Evolutionary conservation across 2,113 vertebrate genomes (phyloP).

Genomic region (Hippolais icterina): DNA sequence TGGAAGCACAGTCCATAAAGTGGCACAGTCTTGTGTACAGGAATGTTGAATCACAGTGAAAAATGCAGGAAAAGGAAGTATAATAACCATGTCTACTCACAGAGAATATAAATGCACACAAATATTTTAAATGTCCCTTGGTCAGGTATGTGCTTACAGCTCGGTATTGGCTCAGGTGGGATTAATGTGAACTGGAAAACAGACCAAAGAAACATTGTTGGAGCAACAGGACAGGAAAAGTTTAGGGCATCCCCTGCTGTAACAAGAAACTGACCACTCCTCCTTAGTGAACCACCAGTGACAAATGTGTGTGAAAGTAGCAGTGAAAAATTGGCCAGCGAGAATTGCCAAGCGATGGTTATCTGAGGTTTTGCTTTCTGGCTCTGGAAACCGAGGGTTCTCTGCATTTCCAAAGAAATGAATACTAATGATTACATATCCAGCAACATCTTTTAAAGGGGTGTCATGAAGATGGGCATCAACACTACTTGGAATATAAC

Average conservation of each 20-base stretch:
- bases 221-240: background rate
- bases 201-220: background rate
- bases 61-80: background rate
- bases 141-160: background rate
- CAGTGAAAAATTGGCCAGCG: background rate
- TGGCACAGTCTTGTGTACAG: background rate
- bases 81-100: background rate
- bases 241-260: background rate
- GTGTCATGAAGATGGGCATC: background rate
- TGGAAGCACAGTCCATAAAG: background rate
- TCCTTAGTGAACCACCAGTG: fast-evolving
- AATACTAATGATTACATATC: background rate
- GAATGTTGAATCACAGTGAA: background rate
- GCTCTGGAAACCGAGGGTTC: background rate
- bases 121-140: background rate
- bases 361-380: background rate
- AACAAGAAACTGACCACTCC: background rate
- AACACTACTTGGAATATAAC: background rate
- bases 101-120: background rate
- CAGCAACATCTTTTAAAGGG: background rate
- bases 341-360: background rate
- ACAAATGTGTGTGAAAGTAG: background rate
- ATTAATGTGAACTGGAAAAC: background rate
- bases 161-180: background rate
- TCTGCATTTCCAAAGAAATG: background rate